Conservation (phyloP, 2,113 vertebrate genomes). For the Damaliscus lunatus region DNA sequence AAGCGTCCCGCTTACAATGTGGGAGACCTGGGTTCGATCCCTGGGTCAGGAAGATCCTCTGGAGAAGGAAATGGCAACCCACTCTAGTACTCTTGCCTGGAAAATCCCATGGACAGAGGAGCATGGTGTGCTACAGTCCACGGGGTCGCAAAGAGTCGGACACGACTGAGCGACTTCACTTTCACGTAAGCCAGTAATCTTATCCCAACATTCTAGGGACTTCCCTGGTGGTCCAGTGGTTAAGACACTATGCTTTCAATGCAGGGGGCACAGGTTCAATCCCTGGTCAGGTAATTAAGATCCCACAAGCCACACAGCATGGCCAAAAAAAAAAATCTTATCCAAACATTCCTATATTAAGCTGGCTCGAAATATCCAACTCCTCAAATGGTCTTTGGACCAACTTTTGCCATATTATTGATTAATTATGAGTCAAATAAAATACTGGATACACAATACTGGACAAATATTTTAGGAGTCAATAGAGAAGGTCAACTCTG, state of each 20-base stretch:
- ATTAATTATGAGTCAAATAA: background rate
- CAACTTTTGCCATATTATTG: background rate
- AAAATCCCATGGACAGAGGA: too few relatives aligned
- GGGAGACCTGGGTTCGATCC: too few relatives aligned
- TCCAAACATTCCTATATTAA: background rate
- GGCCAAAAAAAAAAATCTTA: background rate
- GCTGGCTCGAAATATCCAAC: background rate
- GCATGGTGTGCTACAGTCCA: too few relatives aligned
- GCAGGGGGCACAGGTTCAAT: background rate
- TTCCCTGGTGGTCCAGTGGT: background rate
- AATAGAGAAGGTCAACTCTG: too few relatives aligned
- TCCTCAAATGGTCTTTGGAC: background rate
- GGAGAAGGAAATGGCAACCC: too few relatives aligned
- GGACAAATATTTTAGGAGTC: too few relatives aligned
- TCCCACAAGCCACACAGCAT: background rate
- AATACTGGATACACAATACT: background rate
- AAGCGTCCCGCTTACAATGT: too few relatives aligned
- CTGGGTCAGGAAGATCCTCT: too few relatives aligned
- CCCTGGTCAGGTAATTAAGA: background rate
- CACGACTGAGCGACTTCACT: too few relatives aligned
- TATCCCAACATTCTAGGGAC: background rate
- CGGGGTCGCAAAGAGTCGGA: too few relatives aligned
- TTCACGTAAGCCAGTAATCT: background rate
- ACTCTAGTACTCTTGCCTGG: too few relatives aligned
- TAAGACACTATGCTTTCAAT: background rate